Conservation (phyloP, 2,888 invertebrate genomes). For the Scaptomyza parva region DNA sequence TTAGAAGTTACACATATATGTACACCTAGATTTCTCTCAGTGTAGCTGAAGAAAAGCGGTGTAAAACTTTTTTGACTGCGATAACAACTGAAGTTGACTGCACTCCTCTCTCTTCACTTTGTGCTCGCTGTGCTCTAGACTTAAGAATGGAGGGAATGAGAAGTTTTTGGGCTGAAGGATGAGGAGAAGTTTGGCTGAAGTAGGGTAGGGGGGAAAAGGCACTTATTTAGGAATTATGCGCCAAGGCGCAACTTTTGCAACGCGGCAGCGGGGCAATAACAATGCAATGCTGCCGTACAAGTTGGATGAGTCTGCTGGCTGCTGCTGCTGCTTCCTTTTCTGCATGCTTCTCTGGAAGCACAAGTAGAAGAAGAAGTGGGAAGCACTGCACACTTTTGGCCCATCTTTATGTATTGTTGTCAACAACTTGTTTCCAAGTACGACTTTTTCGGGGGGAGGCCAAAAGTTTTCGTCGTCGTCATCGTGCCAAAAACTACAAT, state of each 20-base stretch:
- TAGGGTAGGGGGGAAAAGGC: slow-evolving; percentile 3
- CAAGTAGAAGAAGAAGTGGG: no score
- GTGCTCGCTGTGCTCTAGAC: no score
- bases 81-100: slow-evolving; percentile 72
- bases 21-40: no score
- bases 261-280: no score
- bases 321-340: no score
- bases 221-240: slow-evolving; percentile 72
- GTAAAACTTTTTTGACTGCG: slow-evolving; percentile 62
- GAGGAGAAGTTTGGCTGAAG: no score
- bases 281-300: slow-evolving; percentile 22
- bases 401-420: slow-evolving; percentile 38
- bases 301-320: slow-evolving; percentile 13
- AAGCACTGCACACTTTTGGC: slow-evolving; percentile 40
- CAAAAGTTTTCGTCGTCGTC: slow-evolving; percentile 7
- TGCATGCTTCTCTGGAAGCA: no score
- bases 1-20: no score
- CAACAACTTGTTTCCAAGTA: slow-evolving; percentile 54
- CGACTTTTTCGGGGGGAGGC: slow-evolving; percentile 11
- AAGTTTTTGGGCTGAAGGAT: no score
- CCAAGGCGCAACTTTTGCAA: slow-evolving; percentile 55
- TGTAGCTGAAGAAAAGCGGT: no score
- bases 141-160: no score
- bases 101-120: slow-evolving; percentile 51
- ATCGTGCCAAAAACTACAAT: slow-evolving; percentile 7